These are phyloP conservation scores for Poeciliopsis infans DNA, from an alignment of 2,797 vertebrate species.

Conservation along the genomic window DNA sequence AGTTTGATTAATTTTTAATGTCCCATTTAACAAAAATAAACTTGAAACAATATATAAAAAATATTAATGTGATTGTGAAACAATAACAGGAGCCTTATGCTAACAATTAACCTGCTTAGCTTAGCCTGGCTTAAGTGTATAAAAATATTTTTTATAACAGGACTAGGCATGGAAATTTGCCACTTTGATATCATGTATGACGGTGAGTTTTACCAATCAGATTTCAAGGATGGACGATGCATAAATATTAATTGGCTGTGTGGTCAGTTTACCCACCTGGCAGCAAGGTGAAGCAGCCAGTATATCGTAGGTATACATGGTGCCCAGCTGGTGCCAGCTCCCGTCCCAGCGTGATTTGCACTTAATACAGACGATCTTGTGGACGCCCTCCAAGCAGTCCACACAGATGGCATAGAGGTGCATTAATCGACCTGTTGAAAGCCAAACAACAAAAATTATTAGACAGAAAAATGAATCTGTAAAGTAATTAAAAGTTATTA, in stretches of 20 bases:
- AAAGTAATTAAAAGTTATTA: not conserved
- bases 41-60: no score
- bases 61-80: no score
- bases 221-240: not conserved
- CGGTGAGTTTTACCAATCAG: no score
- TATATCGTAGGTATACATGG: slow-evolving; percentile 99
- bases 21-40: no score
- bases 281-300: slow-evolving; percentile 98
- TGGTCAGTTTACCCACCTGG: slow-evolving; percentile 82
- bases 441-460: not conserved
- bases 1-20: no score
- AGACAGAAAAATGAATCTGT: not conserved
- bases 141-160: no score
- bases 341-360: slow-evolving; percentile 99
- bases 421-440: slow-evolving; percentile 92
- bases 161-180: no score
- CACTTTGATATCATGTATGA: no score
- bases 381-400: slow-evolving; percentile 98
- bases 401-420: slow-evolving; percentile 98
- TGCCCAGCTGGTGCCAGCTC: slow-evolving; percentile 99
- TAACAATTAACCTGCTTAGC: no score
- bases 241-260: not conserved
- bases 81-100: no score
- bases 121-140: no score
- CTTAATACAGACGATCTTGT: slow-evolving; percentile 99